phyloP scores from a whole-genome alignment of 2,113 vertebrate genomes.

The Vidua macroura region DNA sequence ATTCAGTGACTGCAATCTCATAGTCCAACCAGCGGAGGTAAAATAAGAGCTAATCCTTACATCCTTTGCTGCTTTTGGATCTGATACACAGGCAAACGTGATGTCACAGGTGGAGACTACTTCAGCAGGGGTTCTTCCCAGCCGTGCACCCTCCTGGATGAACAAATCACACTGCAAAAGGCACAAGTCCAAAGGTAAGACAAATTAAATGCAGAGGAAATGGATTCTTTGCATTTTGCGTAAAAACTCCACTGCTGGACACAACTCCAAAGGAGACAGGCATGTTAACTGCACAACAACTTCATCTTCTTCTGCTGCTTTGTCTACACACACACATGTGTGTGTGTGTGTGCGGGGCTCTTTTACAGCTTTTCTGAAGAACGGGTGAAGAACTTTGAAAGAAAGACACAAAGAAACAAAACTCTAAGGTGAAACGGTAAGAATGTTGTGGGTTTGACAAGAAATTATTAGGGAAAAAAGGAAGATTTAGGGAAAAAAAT shows the following conservation, averaged over 20 bases:
- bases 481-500: background rate
- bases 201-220: conserved; percentile 28
- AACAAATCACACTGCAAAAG: conserved; percentile 96
- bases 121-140: conserved; percentile 96
- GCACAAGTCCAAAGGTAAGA: conserved; percentile 70
- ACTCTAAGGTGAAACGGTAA: background rate
- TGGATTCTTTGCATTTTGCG: background rate
- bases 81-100: conserved; percentile 97
- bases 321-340: background rate
- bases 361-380: background rate
- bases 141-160: conserved; percentile 94
- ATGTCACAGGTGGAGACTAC: conserved; percentile 98
- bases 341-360: no score
- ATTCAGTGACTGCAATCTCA: background rate
- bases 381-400: background rate
- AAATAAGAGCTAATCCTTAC: conserved; percentile 81
- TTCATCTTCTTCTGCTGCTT: background rate
- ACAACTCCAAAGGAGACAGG: background rate
- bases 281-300: background rate
- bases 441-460: background rate
- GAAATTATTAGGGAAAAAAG: background rate
- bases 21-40: background rate
- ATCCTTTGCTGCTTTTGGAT: conserved; percentile 96
- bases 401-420: background rate
- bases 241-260: background rate